phyloP scores from a whole-genome alignment of 2,113 vertebrate species.

The Brachyhypopomus occidentalis region DNA sequence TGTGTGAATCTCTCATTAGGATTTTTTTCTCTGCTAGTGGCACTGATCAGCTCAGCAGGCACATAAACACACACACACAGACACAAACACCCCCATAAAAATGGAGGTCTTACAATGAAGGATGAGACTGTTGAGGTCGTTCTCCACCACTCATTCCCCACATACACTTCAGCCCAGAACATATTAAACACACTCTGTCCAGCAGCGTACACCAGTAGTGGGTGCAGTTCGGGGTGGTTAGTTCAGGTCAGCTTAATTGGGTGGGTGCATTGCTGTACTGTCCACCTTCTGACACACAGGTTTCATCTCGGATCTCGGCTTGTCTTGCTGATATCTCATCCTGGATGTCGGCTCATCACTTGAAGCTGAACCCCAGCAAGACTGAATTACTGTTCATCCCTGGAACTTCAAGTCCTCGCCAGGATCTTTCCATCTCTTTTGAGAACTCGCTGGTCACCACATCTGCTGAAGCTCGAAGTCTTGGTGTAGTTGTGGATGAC shows the following conservation, averaged over 20 bases:
- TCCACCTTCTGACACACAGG: too few relatives aligned
- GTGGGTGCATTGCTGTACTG: neutral
- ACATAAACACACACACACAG: slow-evolving; percentile 39
- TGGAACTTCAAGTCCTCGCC: too few relatives aligned
- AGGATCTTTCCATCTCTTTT: too few relatives aligned
- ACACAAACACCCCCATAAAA: slow-evolving; percentile 6
- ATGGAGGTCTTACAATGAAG: slow-evolving; percentile 36
- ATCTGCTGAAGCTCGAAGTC: too few relatives aligned
- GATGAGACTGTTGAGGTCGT: slow-evolving; percentile 24
- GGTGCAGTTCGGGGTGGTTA: neutral
- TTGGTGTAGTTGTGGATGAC: too few relatives aligned
- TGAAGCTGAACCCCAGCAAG: too few relatives aligned
- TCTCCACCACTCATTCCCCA: neutral
- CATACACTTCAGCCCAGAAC: neutral
- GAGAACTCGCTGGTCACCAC: too few relatives aligned
- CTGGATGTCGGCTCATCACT: too few relatives aligned
- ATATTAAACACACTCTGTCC: neutral
- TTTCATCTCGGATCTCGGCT: too few relatives aligned
- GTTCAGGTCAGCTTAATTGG: slow-evolving; percentile 31
- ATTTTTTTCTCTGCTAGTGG: slow-evolving; percentile 44
- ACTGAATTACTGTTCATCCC: too few relatives aligned
- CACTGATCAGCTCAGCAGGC: slow-evolving; percentile 37
- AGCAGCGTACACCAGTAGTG: neutral
- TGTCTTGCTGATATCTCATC: too few relatives aligned
- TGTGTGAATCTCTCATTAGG: slow-evolving; percentile 44